These are phyloP conservation scores for Pedionomus torquatus DNA, from an alignment of 2,113 vertebrate genomes.

Conservation along the genomic window DNA sequence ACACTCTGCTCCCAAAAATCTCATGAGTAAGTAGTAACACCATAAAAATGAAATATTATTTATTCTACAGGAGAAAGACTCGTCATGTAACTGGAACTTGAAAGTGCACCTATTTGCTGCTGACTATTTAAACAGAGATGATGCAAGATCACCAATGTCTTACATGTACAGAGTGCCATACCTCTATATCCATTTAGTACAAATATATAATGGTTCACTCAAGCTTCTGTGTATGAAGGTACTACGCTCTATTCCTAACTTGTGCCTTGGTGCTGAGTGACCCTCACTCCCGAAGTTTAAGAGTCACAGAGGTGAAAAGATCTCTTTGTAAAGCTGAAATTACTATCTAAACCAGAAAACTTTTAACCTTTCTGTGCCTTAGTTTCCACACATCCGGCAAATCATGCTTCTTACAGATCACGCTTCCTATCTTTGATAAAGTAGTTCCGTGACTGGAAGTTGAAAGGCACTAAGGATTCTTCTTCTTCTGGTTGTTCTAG, in stretches of 20 bases:
- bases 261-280: neutral
- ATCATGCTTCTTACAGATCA: neutral
- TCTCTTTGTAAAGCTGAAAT: neutral
- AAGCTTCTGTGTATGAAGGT: neutral
- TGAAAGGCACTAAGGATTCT: neutral
- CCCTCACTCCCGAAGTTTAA: neutral
- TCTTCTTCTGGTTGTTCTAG: neutral
- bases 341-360: neutral
- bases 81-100: neutral
- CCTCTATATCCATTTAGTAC: neutral
- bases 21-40: neutral
- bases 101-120: neutral
- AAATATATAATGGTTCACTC: neutral
- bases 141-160: neutral
- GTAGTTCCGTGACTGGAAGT: neutral
- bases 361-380: neutral
- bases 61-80: neutral
- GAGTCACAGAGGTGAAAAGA: neutral
- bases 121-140: neutral
- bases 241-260: neutral
- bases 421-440: neutral
- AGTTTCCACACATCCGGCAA: neutral
- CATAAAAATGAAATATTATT: neutral
- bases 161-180: rapidly evolving
- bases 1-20: neutral